These are phyloP conservation scores for Peribatodes rhomboidaria DNA, from an alignment of 2,888 invertebrate species.

Conservation along the genomic window DNA sequence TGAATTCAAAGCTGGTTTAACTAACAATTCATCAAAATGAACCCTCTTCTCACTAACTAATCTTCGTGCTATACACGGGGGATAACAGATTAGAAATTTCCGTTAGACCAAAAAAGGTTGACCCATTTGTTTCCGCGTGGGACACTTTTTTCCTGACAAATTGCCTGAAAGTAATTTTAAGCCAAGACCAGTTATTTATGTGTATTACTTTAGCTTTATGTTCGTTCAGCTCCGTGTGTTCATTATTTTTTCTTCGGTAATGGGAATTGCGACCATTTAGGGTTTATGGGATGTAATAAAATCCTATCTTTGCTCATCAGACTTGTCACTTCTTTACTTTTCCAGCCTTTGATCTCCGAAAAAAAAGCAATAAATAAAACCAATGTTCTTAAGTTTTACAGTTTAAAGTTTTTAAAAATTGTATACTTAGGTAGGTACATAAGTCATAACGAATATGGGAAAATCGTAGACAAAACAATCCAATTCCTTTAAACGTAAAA, in stretches of 20 bases:
- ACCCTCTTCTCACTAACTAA: constrained; percentile 51
- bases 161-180: constrained; percentile 83
- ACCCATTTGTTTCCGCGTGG: constrained; percentile 73
- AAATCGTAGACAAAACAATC: too few relatives aligned
- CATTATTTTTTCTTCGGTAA: constrained; percentile 50
- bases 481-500: too few relatives aligned
- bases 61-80: constrained; percentile 59
- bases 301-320: constrained; percentile 39
- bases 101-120: constrained; percentile 76
- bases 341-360: background rate
- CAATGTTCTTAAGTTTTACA: background rate
- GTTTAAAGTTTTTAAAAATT: too few relatives aligned
- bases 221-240: constrained; percentile 53
- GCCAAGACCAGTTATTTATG: constrained; percentile 80
- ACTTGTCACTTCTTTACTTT: constrained; percentile 28
- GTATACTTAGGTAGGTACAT: too few relatives aligned
- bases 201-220: constrained; percentile 70
- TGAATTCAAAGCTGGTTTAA: constrained; percentile 6
- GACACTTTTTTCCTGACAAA: constrained; percentile 81
- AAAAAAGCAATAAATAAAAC: background rate
- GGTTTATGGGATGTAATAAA: constrained; percentile 42
- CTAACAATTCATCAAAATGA: constrained; percentile 52
- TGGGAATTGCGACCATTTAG: constrained; percentile 46
- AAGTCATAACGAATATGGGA: too few relatives aligned
- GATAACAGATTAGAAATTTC: constrained; percentile 76